Evolutionary conservation across 2,113 vertebrate genomes (phyloP).

Genomic region (Ceyx cyanopectus): DNA sequence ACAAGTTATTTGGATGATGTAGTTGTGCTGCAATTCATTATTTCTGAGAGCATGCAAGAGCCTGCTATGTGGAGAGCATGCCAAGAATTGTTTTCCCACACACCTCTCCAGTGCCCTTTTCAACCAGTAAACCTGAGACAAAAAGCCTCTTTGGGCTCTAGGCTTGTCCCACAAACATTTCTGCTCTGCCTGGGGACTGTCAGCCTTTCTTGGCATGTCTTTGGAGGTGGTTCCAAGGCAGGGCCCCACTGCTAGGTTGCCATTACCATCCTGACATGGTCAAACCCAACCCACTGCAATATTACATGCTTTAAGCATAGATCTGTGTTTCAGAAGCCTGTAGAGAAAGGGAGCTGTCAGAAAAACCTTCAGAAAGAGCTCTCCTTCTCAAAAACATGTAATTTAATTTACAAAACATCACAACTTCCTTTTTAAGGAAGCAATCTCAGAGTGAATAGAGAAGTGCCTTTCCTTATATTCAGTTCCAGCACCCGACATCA

Average conservation of each 20-base stretch:
- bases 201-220: not conserved
- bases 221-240: not conserved
- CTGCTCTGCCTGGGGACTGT: not conserved
- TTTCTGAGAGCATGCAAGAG: not conserved
- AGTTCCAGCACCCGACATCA: not conserved
- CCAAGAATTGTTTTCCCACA: not conserved
- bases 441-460: not conserved
- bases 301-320: not conserved
- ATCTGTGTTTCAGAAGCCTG: not conserved
- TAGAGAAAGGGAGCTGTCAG: not conserved
- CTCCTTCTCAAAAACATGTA: not conserved
- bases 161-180: not conserved
- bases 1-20: not conserved
- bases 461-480: not conserved
- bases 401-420: slow-evolving; percentile 3
- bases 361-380: not conserved
- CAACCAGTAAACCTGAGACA: not conserved
- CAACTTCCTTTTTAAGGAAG: not conserved
- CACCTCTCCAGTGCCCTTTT: not conserved
- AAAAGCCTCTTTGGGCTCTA: not conserved
- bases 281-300: not conserved
- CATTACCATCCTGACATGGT: not conserved
- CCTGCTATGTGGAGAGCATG: not conserved
- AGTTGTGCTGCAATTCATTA: not conserved
- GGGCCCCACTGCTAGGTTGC: not conserved